Base-by-base conservation (phyloP, 2,888 invertebrate genomes). In the Charanyca ferruginea region DNA sequence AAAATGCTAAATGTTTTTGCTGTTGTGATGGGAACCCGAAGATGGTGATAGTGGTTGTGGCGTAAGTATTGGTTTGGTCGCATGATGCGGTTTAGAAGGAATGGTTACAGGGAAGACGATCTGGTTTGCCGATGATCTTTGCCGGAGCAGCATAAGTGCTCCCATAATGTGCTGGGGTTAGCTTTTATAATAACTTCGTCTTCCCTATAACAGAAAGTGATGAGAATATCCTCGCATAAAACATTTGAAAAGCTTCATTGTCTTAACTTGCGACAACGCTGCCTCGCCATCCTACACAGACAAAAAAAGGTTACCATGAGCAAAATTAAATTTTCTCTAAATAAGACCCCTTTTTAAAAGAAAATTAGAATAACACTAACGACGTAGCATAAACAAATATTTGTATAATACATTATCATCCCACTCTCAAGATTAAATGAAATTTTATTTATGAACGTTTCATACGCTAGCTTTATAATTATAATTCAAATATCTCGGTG, bases 391-490 rank as follows among this genome's bases (percentile, higher is more conserved):
- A 47, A 52, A 35, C 6, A 47, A 70, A 61, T 35, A 3, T 22
- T 61, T 22, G 11, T 22, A 22, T 42, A 48, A 25, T 48, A 35
- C 5, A 11, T 41, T 18, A 25, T 16, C 7, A 18, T 48, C 9
- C 18, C 48, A 63, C 22, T 42, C 16, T 45, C 42, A 8, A 42
- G 16, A 72, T 48, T 48, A 42, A 71, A 71, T 53, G 18, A 20
- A 32, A 32, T 49, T 41, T 66, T 66, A 66, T 32, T 53, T 49
- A 58, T 57, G 44, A 55, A 41, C 3, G 9, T 63, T 58, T 47
- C 49, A 54, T 45, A 28, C 35, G 20, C 22, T 38, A 42, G 18
- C n/a, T 25, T 32, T 18, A 45, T 49, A 62, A 61, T 71, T 61
- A 54, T 47, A 32, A 49, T 35, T 64, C 11, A 59, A 66, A 53